A percentile compares a stretch with the other conserved stretches of the same genome.
Conservation (phyloP, 2,888 invertebrate species). For the Gymnoscelis rufifasciata region DNA sequence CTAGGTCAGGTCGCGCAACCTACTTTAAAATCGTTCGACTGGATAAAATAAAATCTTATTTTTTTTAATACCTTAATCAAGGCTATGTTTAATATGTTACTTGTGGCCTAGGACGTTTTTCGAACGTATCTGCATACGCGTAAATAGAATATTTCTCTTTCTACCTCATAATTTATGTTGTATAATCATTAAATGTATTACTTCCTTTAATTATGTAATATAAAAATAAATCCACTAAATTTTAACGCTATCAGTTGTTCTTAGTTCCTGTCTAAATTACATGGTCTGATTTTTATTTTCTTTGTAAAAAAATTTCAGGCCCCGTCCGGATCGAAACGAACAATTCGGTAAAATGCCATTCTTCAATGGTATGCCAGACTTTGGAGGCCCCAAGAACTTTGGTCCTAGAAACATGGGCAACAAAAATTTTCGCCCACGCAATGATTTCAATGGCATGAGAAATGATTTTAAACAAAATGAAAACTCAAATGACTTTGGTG, state of each 20-base stretch:
- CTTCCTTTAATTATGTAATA: too few species aligned
- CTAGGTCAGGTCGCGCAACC: conserved; percentile 49
- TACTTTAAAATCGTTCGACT: conserved; percentile 31
- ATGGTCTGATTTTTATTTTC: too few species aligned
- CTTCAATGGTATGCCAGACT: conserved; percentile 65
- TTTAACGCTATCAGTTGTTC: too few species aligned
- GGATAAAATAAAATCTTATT: not conserved
- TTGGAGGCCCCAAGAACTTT: conserved; percentile 74
- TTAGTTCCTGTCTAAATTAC: too few species aligned
- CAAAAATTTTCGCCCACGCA: conserved; percentile 71
- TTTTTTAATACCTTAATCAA: not conserved
- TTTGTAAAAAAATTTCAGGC: conserved; percentile 68
- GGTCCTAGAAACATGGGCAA: conserved; percentile 67
- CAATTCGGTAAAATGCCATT: conserved; percentile 80
- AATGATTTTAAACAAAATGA: conserved; percentile 67
- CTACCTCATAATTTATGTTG: too few species aligned
- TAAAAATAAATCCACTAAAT: too few species aligned
- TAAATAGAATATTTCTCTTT: too few species aligned
- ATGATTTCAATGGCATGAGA: conserved; percentile 71
- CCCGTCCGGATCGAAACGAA: conserved; percentile 82
- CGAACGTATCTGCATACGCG: too few species aligned
- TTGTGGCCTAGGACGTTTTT: too few species aligned
- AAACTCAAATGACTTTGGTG: conserved; percentile 68
- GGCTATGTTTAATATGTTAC: not conserved
- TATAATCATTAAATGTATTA: too few species aligned